Percentiles rank a stretch among this genome's conserved stretches.
Conservation (phyloP, 2,888 invertebrate genomes). For the Sepiola atlantica region DNA sequence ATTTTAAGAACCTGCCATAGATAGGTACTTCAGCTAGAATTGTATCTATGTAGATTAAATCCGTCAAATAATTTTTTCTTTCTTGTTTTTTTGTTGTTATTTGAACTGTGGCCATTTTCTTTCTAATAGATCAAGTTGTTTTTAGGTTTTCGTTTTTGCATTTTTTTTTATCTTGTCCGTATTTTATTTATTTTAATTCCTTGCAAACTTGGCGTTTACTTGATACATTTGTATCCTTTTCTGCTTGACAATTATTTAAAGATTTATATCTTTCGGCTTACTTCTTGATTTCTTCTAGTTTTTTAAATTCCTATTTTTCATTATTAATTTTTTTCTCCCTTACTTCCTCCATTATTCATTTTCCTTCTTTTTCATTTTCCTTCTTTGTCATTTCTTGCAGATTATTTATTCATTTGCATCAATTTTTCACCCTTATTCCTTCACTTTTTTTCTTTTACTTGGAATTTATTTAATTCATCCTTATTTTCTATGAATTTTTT, state of each 20-base stretch:
- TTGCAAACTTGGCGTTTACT: background rate
- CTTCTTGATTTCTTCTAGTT: background rate
- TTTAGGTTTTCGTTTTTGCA: background rate
- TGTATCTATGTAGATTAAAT: too few relatives aligned
- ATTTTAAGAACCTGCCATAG: too few relatives aligned
- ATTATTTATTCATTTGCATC: conserved; percentile 12
- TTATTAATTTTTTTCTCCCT: background rate
- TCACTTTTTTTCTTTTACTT: background rate
- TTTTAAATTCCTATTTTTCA: background rate
- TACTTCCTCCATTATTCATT: background rate
- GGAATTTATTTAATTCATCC: background rate
- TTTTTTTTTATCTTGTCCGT: background rate
- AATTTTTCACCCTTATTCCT: background rate
- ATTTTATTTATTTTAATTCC: background rate
- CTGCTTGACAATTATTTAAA: background rate
- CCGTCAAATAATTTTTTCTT: background rate
- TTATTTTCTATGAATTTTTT: background rate
- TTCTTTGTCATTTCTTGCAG: background rate
- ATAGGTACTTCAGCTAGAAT: too few relatives aligned
- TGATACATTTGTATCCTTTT: background rate
- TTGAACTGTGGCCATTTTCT: background rate
- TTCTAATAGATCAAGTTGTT: background rate
- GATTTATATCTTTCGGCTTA: background rate
- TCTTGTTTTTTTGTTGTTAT: background rate
- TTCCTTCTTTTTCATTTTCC: background rate